These are phyloP conservation scores for Toxostoma redivivum DNA, from an alignment of 2,113 vertebrate species.

Conservation along the genomic window DNA sequence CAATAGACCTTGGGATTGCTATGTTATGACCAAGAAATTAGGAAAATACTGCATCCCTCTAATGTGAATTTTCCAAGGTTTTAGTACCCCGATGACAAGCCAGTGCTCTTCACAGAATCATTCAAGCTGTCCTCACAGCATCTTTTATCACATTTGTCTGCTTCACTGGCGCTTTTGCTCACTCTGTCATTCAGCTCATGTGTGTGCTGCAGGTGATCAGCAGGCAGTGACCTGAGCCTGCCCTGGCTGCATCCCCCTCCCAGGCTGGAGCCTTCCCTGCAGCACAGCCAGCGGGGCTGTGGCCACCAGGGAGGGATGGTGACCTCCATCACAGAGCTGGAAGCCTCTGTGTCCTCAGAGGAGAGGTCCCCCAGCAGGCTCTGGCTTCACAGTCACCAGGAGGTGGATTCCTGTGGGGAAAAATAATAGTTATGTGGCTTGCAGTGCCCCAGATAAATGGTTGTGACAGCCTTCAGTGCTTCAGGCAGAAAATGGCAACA, in stretches of 20 bases:
- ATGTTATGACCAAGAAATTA: not conserved
- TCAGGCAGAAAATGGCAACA: not conserved
- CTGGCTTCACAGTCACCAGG: not conserved
- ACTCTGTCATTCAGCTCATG: not conserved
- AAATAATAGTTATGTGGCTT: not conserved
- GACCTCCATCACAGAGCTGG: not conserved
- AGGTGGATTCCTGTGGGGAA: not conserved
- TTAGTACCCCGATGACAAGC: accelerated
- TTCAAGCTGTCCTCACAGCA: not conserved
- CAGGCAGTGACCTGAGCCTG: not conserved
- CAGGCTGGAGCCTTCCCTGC: not conserved
- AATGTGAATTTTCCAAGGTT: not conserved
- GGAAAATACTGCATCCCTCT: not conserved
- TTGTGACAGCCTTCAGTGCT: not conserved
- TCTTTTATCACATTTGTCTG: not conserved
- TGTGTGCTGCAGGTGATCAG: not conserved
- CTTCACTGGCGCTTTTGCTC: not conserved
- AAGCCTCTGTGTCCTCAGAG: not conserved
- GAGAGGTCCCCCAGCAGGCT: not conserved
- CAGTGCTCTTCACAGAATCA: not conserved
- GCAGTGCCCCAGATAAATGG: not conserved
- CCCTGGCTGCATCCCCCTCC: not conserved
- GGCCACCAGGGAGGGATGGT: accelerated
- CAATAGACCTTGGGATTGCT: not conserved
- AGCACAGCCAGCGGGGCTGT: accelerated